Evolutionary conservation across 2,797 vertebrate genomes (phyloP), one percentile per base, ranked within the genome.

Genomic region (Xyrichtys novacula): DNA sequence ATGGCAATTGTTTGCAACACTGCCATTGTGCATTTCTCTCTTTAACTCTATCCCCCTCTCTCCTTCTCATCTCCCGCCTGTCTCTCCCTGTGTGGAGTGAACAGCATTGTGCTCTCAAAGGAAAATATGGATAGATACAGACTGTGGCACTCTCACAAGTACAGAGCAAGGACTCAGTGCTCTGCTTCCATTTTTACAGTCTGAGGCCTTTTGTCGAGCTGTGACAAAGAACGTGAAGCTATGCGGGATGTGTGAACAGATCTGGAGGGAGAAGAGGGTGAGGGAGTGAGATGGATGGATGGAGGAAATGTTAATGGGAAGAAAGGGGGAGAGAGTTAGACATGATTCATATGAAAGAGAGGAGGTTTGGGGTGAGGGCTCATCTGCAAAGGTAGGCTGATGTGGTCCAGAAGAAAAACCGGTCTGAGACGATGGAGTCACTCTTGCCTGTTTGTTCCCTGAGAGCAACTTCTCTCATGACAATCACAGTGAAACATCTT

Each of bases 401-500:
- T 7, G 31, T 31, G 48, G 50, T 57, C 50, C 28, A 53, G 80
- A 38, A 29, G 39, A 19, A 52, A 70, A 78, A 1, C 20, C 0
- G 25, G 32, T 57, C 50, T 19, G 20, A 2, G 29, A 85, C 83
- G 85, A 76, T 78, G 74, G 70, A 57, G 83, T 88, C 87, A 83
- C 70, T 86, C 80, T 61, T 67, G 61, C 76, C 74, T 84, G 60
- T 85, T 78, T 68, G 70, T 84, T 90, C 76, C 76, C 86, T 48
- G 55, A 87, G 87, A 89, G 80, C 90, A 79, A 83, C 83, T 81
- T 85, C 82, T 88, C 88, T 90, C 85, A 85, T 89, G 85, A 90
- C 91, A 94, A 94, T 95, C 94, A 91, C 88, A 83, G 72, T 50
- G 76, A 91, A 95, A 94, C 93, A 94, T 94, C 94, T 95, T 95